These are phyloP conservation scores for Mesoligia furuncula DNA, from an alignment of 2,888 invertebrate species.

Conservation along the genomic window DNA sequence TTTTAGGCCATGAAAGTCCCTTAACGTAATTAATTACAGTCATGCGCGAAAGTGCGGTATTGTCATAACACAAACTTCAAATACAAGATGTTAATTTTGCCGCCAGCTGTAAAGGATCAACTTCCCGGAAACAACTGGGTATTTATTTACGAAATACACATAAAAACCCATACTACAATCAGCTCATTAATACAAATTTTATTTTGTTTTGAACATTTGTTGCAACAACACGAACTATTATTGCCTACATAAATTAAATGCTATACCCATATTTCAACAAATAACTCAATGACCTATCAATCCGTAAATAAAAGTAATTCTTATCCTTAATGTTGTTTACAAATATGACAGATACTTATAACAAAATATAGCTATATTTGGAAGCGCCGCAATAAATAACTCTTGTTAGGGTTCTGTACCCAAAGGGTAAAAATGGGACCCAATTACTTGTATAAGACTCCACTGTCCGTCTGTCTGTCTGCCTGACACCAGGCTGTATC, in stretches of 20 bases:
- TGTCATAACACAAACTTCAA: background rate
- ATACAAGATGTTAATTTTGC: background rate
- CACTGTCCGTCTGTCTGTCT: too few species aligned
- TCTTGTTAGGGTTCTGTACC: background rate
- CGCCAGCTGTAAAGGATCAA: background rate
- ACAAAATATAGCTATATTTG: conserved; percentile 21
- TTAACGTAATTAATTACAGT: background rate
- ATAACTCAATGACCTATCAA: background rate
- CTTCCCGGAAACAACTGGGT: background rate
- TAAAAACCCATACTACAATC: background rate
- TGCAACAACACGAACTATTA: background rate
- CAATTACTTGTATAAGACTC: too few species aligned
- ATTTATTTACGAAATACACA: background rate
- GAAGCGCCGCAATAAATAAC: conserved; percentile 5
- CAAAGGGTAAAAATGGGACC: too few species aligned
- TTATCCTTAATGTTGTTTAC: conserved; percentile 5
- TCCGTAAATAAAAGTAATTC: background rate
- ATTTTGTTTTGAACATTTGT: background rate
- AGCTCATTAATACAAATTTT: background rate
- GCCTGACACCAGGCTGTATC: too few species aligned
- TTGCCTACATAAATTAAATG: background rate
- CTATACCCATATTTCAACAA: background rate
- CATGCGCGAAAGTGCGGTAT: background rate
- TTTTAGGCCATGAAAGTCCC: too few species aligned
- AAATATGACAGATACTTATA: conserved; percentile 30